Evolutionary conservation across 2,888 invertebrate species (phyloP).

Genomic region (Metacarcinus magister): DNA sequence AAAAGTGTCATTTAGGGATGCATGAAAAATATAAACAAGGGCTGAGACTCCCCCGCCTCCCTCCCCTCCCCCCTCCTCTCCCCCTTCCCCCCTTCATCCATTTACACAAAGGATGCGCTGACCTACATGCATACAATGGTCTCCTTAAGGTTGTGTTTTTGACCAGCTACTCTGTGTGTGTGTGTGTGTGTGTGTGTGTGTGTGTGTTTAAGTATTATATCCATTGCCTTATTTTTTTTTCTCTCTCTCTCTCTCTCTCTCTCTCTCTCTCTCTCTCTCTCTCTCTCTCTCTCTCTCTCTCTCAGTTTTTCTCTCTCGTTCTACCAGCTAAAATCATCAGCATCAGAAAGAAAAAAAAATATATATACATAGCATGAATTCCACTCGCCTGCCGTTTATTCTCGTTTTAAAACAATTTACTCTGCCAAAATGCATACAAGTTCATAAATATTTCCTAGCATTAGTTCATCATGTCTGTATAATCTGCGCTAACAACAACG

Average conservation of each 20-base stretch:
- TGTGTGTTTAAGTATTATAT: no score
- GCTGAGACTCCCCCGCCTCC: no score
- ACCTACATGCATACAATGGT: no score
- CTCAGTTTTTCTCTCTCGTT: neutral
- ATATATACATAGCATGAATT: neutral
- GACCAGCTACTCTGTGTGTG: no score
- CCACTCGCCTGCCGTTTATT: neutral
- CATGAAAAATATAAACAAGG: no score
- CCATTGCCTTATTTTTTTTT: neutral
- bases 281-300: conserved; percentile 2
- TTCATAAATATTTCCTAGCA: conserved; percentile 15
- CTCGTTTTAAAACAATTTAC: neutral
- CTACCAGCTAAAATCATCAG: neutral
- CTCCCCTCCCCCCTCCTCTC: no score
- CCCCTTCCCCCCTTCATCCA: no score
- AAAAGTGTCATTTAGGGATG: no score
- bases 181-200: no score
- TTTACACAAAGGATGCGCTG: no score
- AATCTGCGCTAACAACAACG: conserved; percentile 9
- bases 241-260: conserved; percentile 12
- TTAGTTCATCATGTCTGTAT: conserved; percentile 6
- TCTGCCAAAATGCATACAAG: neutral
- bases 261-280: conserved; percentile 2
- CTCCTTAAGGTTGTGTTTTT: no score
- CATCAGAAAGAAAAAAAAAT: no score